A percentile compares a stretch with the other conserved stretches of the same genome.
Evolutionary conservation across 2,888 invertebrate species (phyloP).

Genomic region (Microplitis manilae): DNA sequence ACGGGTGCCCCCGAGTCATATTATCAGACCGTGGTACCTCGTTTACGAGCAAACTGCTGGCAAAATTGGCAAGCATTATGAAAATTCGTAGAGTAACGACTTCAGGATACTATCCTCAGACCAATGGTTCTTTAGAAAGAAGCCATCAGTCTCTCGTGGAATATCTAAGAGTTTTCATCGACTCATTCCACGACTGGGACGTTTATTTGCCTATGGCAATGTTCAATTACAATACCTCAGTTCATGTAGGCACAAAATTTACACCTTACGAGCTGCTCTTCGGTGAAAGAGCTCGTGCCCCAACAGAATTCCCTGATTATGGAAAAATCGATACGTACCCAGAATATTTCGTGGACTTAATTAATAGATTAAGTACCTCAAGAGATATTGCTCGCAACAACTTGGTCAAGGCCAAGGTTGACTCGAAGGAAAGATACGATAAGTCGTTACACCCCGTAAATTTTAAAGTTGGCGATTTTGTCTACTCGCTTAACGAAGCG

Average conservation of each 20-base stretch:
- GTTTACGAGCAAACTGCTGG: constrained; percentile 32
- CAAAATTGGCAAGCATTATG: constrained; percentile 18
- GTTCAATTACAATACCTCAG: constrained; percentile 14
- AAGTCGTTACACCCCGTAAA: neutral
- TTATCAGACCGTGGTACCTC: neutral
- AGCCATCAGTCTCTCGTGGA: constrained; percentile 31
- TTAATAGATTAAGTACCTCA: neutral
- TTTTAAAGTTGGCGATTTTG: neutral
- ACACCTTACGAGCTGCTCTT: constrained; percentile 14
- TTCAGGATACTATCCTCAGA: constrained; percentile 20
- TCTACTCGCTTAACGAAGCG: constrained; percentile 24
- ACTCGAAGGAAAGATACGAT: neutral
- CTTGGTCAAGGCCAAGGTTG: too few relatives aligned
- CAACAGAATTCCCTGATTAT: constrained; percentile 11
- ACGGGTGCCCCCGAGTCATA: too few relatives aligned
- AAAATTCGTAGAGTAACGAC: neutral
- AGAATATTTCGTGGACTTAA: neutral
- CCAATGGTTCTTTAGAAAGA: constrained; percentile 27
- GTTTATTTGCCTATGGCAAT: neutral
- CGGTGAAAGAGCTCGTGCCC: too few relatives aligned
- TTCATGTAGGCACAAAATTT: constrained; percentile 30
- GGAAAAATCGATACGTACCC: neutral
- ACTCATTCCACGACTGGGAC: neutral
- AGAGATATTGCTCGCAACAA: neutral
- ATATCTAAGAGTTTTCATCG: neutral